These are phyloP conservation scores for Tragelaphus eurycerus DNA, from an alignment of 2,797 vertebrate genomes.

Conservation along the genomic window DNA sequence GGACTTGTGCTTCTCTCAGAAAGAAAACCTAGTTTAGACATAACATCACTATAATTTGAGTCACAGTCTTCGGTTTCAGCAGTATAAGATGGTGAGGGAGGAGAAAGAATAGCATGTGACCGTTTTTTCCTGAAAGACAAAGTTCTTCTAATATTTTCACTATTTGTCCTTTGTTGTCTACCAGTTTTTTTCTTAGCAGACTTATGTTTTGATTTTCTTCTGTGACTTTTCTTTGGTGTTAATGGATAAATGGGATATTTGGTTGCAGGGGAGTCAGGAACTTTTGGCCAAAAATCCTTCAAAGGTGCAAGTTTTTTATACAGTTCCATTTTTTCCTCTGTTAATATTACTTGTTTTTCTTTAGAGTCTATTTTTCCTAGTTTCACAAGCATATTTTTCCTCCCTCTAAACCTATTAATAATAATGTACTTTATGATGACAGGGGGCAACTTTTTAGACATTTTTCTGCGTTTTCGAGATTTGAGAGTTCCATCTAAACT, in stretches of 20 bases:
- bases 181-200: slow-evolving; percentile 88
- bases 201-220: slow-evolving; percentile 91
- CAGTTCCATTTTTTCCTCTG: slow-evolving; percentile 90
- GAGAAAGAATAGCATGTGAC: slow-evolving; percentile 84
- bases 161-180: slow-evolving; percentile 85
- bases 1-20: slow-evolving; percentile 95
- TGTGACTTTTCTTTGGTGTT: slow-evolving; percentile 93
- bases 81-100: slow-evolving; percentile 90
- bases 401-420: slow-evolving; percentile 98
- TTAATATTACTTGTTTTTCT: slow-evolving; percentile 91
- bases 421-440: slow-evolving; percentile 99
- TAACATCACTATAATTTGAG: slow-evolving; percentile 93
- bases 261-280: slow-evolving; percentile 93
- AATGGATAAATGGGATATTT: slow-evolving; percentile 91
- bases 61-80: slow-evolving; percentile 92
- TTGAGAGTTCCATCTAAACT: slow-evolving; percentile 85
- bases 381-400: slow-evolving; percentile 99
- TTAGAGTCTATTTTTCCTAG: slow-evolving; percentile 93
- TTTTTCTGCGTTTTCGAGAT: slow-evolving; percentile 90
- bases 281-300: slow-evolving; percentile 97
- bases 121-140: slow-evolving; percentile 84
- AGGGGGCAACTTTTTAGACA: slow-evolving; percentile 93
- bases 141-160: slow-evolving; percentile 83
- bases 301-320: slow-evolving; percentile 95
- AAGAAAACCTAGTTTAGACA: slow-evolving; percentile 97